phyloP scores from a whole-genome alignment of 2,888 invertebrate genomes.

The Tridacna crocea region DNA sequence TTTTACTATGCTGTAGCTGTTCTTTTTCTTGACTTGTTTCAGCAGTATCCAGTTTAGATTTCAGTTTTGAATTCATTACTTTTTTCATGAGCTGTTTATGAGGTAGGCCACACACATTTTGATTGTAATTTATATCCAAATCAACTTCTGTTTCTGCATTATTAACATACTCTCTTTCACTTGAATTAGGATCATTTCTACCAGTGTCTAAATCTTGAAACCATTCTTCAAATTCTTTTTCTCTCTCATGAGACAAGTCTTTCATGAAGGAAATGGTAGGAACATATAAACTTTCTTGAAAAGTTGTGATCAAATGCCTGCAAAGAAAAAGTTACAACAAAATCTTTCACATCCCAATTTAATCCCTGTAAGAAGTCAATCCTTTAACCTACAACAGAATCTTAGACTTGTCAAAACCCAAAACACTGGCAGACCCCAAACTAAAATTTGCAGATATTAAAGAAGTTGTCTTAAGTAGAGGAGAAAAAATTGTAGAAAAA shows the following conservation, averaged over 20 bases:
- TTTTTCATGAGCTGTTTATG: slow-evolving; percentile 13
- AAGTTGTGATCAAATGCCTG: slow-evolving; percentile 3
- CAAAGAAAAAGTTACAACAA: not conserved
- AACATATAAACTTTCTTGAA: slow-evolving; percentile 5
- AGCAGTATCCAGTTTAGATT: not conserved
- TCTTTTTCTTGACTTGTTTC: not conserved
- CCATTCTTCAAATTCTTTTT: slow-evolving; percentile 4
- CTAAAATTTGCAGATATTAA: no score
- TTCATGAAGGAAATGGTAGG: slow-evolving; percentile 17
- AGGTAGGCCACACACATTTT: slow-evolving; percentile 11
- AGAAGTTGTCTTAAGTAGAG: no score
- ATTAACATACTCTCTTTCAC: not conserved
- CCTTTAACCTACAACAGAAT: no score
- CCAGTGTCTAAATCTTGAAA: slow-evolving; percentile 13
- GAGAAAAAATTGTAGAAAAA: no score
- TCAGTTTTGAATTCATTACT: slow-evolving; percentile 9
- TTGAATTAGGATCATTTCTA: not conserved
- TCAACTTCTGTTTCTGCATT: not conserved
- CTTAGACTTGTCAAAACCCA: no score
- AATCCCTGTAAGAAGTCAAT: not conserved
- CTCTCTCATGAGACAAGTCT: slow-evolving; percentile 9
- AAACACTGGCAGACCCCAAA: no score
- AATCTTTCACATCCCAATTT: no score
- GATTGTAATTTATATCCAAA: not conserved
- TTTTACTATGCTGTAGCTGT: not conserved